Evolutionary conservation across 2,888 invertebrate genomes (phyloP), one percentile per base, ranked within the genome.

Genomic region (Xylota segnis): DNA sequence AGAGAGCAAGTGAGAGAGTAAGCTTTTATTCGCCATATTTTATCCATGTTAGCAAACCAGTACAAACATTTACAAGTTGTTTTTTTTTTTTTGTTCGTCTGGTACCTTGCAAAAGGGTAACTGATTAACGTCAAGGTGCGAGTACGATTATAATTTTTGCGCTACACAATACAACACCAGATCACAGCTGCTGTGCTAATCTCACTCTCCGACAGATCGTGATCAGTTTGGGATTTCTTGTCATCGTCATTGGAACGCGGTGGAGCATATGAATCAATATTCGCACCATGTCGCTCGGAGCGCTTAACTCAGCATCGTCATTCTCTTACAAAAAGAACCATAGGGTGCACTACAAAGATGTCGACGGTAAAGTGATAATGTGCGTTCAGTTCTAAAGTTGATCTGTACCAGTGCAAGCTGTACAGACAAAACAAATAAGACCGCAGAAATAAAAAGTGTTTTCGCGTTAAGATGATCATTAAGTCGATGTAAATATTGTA

Each of bases 281-380:
- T 71, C 12, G 40, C 12, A 61, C 3, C 18, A 86, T 86, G 86
- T 59, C 86, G 40, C 61, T 81, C 71, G 81, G 59, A 68, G 52
- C 45, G 52, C 72, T 76, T 18, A 76, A 77, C 37, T 18, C 66
- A n/a, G n/a, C 81, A 4, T 6, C 71, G 9, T 59, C 68, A 2
- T 63, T 68, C 50, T 61, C 66, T 63, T 43, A 10, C n/a, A 86
- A 82, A 82, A 86, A 76, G 76, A 70, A 66, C 52, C 86, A 86
- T 54, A 81, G 86, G 50, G 86, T 86, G 72, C 86, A 86, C 81
- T 86, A 86, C 82, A 34, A 86, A 68, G 86, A 86, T 76, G 76
- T 68, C 40, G 77, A 77, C 72, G 86, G 86, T 77, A 68, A 86
- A 77, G 68, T 68, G 10, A 77, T 82, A 63, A 76, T 82, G 86